Evolutionary conservation across 2,113 vertebrate genomes (phyloP).

Genomic region (Catagonus wagneri): DNA sequence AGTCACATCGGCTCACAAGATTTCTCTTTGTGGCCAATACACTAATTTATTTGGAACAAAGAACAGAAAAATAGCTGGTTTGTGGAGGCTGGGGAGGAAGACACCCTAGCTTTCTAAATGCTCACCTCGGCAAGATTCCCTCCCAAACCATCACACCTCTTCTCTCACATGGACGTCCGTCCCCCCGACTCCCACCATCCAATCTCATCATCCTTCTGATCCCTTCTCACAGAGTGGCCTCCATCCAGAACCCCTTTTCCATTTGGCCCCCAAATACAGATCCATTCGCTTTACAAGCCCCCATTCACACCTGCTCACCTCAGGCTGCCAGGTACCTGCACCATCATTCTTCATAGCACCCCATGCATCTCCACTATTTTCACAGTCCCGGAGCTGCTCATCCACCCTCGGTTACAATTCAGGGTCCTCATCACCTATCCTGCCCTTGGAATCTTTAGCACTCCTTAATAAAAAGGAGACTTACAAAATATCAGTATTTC

Average conservation of each 20-base stretch:
- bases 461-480: background rate
- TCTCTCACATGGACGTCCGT: background rate
- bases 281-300: background rate
- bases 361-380: background rate
- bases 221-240: background rate
- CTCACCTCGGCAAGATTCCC: background rate
- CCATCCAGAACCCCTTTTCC: background rate
- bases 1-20: slow-evolving; percentile 62
- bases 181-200: background rate
- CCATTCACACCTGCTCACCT: background rate
- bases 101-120: slow-evolving; percentile 19
- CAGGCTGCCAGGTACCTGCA: background rate
- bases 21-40: slow-evolving; percentile 66
- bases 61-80: slow-evolving; percentile 42
- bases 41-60: slow-evolving; percentile 69
- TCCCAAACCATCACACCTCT: background rate
- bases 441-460: background rate
- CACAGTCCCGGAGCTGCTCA: background rate
- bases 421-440: background rate
- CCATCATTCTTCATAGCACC: background rate
- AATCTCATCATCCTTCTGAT: background rate
- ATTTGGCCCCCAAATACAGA: background rate
- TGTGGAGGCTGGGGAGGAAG: fast-evolving
- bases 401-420: background rate
- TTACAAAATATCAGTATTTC: background rate